Evolutionary conservation across 2,113 vertebrate genomes (phyloP), one percentile per base, ranked within the genome.

Genomic region (Mustelus asterias): DNA sequence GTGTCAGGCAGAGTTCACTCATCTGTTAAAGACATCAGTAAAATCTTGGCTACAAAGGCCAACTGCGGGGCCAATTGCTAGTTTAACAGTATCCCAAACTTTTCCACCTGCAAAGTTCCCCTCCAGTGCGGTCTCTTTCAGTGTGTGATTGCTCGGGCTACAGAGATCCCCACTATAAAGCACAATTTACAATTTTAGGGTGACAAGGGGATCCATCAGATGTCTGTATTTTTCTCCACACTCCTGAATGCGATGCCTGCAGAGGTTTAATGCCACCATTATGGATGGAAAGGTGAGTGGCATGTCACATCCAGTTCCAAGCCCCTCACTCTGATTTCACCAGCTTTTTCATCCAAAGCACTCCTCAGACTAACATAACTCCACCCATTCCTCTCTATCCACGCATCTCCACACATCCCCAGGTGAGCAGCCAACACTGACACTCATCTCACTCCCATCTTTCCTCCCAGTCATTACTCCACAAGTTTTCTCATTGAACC

Each of bases 1-100:
- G 44, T 48, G 94, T 72, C 67, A 70, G 94, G 41, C 41, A 95
- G 9, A 76, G 67, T 76, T 95, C 94, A 95, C 9, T 72, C 67
- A 95, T 95, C 44, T 95, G 94, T 95, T 95, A 95, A 54, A 95
- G 26, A 95, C 65, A 95, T 72, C 69, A 76, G 67, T 33, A 54
- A 94, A 70, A 41, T 94, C 41, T 72, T 94, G 65, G 63, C 24
- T 95, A 16, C 20, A 29, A 95, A 72, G 63, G 22, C 41, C 67
- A 94, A 94, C 6, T 29, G 37, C 86, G 9, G 48, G 63, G 37
- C 41, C 67, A 94, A 94, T 7, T 44, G 18, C 48, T 24, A 60
- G 29, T 90, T 90, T 60, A 54, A 90, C 1, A 60, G 54, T 60
- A 60, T 4, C 88, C 26, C 26, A 29, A 90, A 60, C 29, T 26